Evolutionary conservation across 2,888 invertebrate species (phyloP), one percentile per base, ranked within the genome.

Genomic region (Gastrophysa polygoni): DNA sequence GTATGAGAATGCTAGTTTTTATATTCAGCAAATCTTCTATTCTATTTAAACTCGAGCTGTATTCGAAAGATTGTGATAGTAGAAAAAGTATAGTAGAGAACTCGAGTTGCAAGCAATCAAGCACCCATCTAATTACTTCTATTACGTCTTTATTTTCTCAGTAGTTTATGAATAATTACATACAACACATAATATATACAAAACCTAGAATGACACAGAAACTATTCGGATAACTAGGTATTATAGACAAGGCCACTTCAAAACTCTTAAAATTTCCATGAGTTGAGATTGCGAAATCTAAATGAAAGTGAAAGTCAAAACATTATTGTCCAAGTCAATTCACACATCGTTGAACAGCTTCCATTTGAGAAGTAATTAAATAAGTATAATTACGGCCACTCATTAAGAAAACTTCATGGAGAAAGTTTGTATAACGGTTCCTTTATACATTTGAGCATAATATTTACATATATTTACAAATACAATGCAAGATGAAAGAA

Each of bases 191-290:
- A 74, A 71, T 72, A 73, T 75, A 65, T 72, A 70, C 69, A 73
- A 71, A 71, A 74, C 71, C 73, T 69, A 64, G 71, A 64, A 63
- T 67, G 72, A 72, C 67, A 71, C 73, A 71, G 70, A 68, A 71
- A 73, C 68, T 64, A 63, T 64, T 63, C 47, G 44, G 65, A 69
- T 68, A 65, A 71, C 70, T 71, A 63, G 70, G 69, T 71, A 59
- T 68, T 61, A 66, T 71, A 71, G 72, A 74, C 75, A 75, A 75
- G 75, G 75, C 74, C 75, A 74, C 75, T 71, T 75, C 64, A 67
- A 71, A 72, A 70, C 68, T 68, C 66, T 66, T 62, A 60, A 63
- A 63, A 62, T 64, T 57, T 67, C 58, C 60, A 54, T 54, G 24
- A 43, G 43, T 44, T 43, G 24, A 61, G 59, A 57, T 55, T 49